These are phyloP conservation scores for Oncorhynchus masou DNA, from an alignment of 2,113 vertebrate species.

Conservation along the genomic window DNA sequence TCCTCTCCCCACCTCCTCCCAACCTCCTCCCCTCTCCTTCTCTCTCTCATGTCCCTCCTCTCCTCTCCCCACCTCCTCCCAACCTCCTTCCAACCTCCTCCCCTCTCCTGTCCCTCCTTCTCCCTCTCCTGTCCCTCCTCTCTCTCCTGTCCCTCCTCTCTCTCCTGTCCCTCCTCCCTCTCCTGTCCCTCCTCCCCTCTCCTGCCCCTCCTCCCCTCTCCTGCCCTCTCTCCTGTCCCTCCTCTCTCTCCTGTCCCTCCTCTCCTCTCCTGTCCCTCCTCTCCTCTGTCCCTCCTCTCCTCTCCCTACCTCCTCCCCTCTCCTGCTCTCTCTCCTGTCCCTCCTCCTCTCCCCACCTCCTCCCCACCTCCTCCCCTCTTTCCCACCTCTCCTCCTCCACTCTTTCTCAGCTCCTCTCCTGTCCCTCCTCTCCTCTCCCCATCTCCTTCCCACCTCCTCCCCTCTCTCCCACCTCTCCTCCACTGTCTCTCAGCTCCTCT, in stretches of 20 bases:
- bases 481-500: too few species aligned
- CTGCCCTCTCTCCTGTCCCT: not conserved
- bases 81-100: not conserved
- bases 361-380: not conserved
- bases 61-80: not conserved
- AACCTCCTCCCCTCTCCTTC: not conserved
- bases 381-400: not conserved
- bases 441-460: not conserved
- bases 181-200: not conserved
- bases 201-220: not conserved
- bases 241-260: not conserved
- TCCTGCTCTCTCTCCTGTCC: not conserved
- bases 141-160: too few species aligned
- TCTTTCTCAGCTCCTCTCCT: not conserved
- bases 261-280: not conserved
- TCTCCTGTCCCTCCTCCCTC: not conserved
- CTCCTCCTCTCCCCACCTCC: not conserved
- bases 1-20: not conserved
- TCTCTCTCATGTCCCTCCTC: not conserved
- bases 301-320: not conserved
- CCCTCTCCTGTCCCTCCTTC: too few species aligned
- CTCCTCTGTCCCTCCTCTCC: too few species aligned
- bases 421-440: not conserved
- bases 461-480: not conserved
- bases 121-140: too few species aligned